Evolutionary conservation across 1,140 invertebrate species (phyloP).

Genomic region (Aethina tumida): DNA sequence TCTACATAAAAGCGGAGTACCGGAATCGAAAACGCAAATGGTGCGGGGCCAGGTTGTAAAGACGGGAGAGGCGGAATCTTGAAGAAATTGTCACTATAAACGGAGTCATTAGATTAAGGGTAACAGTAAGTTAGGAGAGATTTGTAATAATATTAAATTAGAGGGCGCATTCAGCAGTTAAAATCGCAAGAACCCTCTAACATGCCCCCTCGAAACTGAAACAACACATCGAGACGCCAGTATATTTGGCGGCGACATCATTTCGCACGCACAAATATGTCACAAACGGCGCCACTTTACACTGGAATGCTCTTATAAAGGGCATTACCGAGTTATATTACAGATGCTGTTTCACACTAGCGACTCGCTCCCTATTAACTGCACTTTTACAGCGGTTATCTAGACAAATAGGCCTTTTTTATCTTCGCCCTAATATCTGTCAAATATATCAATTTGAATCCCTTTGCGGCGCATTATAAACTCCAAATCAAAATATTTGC

Average conservation of each 20-base stretch:
- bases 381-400: slow-evolving; percentile 6
- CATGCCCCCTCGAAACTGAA: slow-evolving; percentile 15
- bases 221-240: slow-evolving; percentile 17
- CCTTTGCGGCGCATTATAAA: too few relatives aligned
- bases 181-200: background rate
- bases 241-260: slow-evolving; percentile 22
- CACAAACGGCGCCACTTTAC: slow-evolving; percentile 23
- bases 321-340: slow-evolving; percentile 19
- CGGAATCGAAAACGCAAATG: too few relatives aligned
- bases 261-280: slow-evolving; percentile 22
- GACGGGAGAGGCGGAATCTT: too few relatives aligned
- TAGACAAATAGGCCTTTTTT: too few relatives aligned
- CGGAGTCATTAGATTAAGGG: too few relatives aligned
- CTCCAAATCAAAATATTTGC: too few relatives aligned
- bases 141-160: background rate
- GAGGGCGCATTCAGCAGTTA: too few relatives aligned
- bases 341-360: slow-evolving; percentile 20
- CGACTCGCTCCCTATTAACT: slow-evolving; percentile 13
- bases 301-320: slow-evolving; percentile 23
- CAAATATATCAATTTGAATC: too few relatives aligned
- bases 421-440: too few relatives aligned
- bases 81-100: too few relatives aligned
- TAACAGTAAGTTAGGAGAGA: background rate
- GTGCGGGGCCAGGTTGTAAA: too few relatives aligned
- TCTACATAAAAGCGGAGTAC: too few relatives aligned